Percentiles rank a stretch among this genome's conserved stretches.
These are phyloP conservation scores for Parnassius smintheus DNA, from an alignment of 2,888 invertebrate species.

Conservation along the genomic window DNA sequence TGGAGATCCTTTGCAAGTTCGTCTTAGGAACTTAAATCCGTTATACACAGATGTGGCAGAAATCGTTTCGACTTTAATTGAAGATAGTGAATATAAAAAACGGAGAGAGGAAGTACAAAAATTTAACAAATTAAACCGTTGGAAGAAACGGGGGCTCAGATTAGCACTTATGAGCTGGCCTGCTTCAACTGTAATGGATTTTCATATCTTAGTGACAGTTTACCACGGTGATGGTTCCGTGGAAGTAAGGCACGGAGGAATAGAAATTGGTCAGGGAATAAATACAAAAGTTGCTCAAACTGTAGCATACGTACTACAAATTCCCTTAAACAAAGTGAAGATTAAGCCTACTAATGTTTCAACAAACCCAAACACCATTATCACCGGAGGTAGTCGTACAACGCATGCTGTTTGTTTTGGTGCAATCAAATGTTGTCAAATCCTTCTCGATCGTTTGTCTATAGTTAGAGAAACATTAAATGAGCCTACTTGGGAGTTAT, in stretches of 20 bases:
- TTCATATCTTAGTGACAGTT: conserved; percentile 35
- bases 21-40: conserved; percentile 30
- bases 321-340: conserved; percentile 81
- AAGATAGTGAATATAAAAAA: conserved; percentile 70
- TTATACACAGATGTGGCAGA: conserved; percentile 33
- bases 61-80: conserved; percentile 43
- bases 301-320: conserved; percentile 84
- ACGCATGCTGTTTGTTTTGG: conserved; percentile 84
- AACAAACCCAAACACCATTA: conserved; percentile 76
- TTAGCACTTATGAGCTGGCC: conserved; percentile 34
- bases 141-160: conserved; percentile 86
- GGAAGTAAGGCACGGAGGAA: conserved; percentile 83
- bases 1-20: conserved; percentile 31
- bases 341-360: conserved; percentile 81
- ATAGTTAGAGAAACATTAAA: conserved; percentile 64
- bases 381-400: conserved; percentile 82
- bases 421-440: conserved; percentile 70
- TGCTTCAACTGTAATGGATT: conserved; percentile 28
- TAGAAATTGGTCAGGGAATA: conserved; percentile 88
- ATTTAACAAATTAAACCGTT: conserved; percentile 83
- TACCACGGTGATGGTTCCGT: conserved; percentile 85
- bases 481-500: conserved; percentile 74
- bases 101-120: conserved; percentile 64
- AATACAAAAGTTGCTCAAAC: conserved; percentile 89
- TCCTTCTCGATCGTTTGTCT: conserved; percentile 62